phyloP scores from a whole-genome alignment of 1,140 invertebrate genomes.

The Drosophila rufa region DNA sequence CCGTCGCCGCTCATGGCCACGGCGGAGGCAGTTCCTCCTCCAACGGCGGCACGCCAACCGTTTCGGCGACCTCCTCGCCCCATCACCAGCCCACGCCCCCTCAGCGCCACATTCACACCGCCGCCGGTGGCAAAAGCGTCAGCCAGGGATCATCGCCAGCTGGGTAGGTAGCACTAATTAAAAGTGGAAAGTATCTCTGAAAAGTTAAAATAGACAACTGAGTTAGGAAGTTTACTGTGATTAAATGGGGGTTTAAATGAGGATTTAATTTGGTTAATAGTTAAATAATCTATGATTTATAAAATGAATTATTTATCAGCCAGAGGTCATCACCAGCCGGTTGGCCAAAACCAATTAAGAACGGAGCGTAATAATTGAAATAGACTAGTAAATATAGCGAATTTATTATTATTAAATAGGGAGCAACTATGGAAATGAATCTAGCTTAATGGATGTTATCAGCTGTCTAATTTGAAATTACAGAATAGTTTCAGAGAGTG shows the following conservation, averaged over 20 bases:
- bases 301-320: background rate
- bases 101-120: constrained; percentile 68
- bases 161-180: constrained; percentile 57
- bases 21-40: constrained; percentile 65
- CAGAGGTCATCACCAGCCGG: background rate
- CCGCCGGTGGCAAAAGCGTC: constrained; percentile 55
- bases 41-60: constrained; percentile 66
- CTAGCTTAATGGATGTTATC: background rate
- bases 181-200: background rate
- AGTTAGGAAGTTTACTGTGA: background rate
- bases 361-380: background rate
- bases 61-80: constrained; percentile 74
- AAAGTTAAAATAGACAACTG: background rate
- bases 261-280: background rate
- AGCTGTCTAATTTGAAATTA: no score
- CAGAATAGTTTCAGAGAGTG: background rate
- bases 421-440: no score
- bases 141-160: constrained; percentile 82
- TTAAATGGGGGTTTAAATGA: background rate
- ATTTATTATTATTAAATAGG: background rate
- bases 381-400: background rate
- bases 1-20: constrained; percentile 18
- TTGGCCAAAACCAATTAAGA: no score
- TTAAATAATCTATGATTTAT: background rate
- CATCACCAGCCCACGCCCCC: constrained; percentile 77